Conservation (phyloP, 2,888 invertebrate species). For the Meandrusa payeni region DNA sequence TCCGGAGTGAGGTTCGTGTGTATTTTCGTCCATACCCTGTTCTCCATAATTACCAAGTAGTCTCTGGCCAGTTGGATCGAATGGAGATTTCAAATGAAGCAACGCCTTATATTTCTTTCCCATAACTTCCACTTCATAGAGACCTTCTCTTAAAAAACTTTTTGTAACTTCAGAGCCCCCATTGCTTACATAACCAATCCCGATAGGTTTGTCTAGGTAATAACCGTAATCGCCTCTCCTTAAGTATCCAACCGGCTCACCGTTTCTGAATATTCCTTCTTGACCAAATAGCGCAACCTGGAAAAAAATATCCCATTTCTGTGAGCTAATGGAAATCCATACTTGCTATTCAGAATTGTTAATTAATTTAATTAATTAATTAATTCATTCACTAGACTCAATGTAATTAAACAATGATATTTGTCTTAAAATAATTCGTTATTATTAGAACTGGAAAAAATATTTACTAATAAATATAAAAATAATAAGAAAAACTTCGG, state of each 20-base stretch:
- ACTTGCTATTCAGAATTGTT: too few relatives aligned
- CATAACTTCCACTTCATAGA: conserved; percentile 90
- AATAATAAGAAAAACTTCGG: too few relatives aligned
- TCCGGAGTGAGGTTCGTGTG: conserved; percentile 66
- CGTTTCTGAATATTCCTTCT: conserved; percentile 91
- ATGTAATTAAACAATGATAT: too few relatives aligned
- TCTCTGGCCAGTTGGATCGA: conserved; percentile 89
- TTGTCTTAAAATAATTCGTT: too few relatives aligned
- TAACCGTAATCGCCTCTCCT: conserved; percentile 90
- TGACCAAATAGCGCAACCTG: conserved; percentile 90
- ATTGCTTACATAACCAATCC: conserved; percentile 80
- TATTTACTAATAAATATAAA: too few relatives aligned
- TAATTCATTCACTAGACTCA: too few relatives aligned
- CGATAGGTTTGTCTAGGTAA: conserved; percentile 76
- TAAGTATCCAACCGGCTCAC: conserved; percentile 88
- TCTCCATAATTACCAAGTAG: conserved; percentile 85
- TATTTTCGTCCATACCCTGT: conserved; percentile 60
- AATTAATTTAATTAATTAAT: too few relatives aligned
- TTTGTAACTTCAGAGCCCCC: conserved; percentile 83
- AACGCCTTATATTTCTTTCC: conserved; percentile 86
- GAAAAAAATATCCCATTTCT: conserved; percentile 17
- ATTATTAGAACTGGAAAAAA: too few relatives aligned
- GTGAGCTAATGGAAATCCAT: too few relatives aligned
- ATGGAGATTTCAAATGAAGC: conserved; percentile 87
- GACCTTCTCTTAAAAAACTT: conserved; percentile 84